A percentile compares a stretch with the other conserved stretches of the same genome.
Evolutionary conservation across 2,113 vertebrate species (phyloP).

Genomic region (Agapornis roseicollis): DNA sequence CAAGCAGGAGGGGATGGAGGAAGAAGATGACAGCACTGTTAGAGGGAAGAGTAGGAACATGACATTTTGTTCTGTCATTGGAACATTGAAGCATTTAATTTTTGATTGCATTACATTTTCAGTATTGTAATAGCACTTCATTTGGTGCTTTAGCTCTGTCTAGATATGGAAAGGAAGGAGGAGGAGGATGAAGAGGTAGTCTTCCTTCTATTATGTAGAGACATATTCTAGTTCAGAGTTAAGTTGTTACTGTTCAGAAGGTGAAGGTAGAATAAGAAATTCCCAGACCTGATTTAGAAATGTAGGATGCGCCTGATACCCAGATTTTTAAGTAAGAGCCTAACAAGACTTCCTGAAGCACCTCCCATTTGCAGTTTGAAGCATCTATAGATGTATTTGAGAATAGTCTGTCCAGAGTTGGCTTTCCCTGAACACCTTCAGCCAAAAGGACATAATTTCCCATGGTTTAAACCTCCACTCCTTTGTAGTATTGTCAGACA

Average conservation of each 20-base stretch:
- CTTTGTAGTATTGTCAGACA: background rate
- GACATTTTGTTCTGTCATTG: background rate
- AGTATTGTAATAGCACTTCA: background rate
- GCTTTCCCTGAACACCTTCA: background rate
- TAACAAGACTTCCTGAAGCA: background rate
- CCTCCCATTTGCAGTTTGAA: background rate
- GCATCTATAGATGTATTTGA: background rate
- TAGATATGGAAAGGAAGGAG: background rate
- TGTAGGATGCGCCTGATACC: background rate
- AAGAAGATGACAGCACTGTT: background rate
- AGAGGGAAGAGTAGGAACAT: background rate
- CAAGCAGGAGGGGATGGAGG: background rate
- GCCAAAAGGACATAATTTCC: background rate
- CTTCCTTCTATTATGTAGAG: background rate
- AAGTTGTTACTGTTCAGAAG: background rate
- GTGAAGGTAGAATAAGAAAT: background rate
- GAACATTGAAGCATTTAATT: background rate
- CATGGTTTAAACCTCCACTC: background rate
- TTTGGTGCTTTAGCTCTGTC: background rate
- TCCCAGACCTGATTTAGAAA: background rate
- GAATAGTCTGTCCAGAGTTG: background rate
- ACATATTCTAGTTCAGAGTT: background rate
- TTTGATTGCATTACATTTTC: background rate
- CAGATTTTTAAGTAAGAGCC: background rate
- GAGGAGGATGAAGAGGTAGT: background rate